Evolutionary conservation across 2,888 invertebrate species (phyloP), one percentile per base, ranked within the genome.

Genomic region (Onthophagus sagittarius): DNA sequence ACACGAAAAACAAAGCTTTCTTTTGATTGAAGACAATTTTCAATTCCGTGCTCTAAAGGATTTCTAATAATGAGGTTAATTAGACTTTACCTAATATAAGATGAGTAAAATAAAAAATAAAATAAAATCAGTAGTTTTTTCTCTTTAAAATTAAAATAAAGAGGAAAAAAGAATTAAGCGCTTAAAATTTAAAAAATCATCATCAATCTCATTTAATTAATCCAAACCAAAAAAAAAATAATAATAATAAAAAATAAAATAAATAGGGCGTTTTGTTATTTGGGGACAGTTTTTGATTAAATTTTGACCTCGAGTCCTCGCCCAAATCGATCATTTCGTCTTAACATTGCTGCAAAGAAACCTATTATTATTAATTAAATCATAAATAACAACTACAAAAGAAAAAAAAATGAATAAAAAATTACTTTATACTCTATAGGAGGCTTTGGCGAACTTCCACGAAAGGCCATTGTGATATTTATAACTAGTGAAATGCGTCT

Each of bases 391-490:
- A 23, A 23, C 23, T 23, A 11, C 39, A 62, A 71, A 63, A 67
- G 14, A 6, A 67, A 65, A 33, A n/a, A 70, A 31, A 73, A 73
- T 65, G 5, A 23, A 70, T 33, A 15, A 53, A 71, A n/a, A 65
- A 71, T 65, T 71, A 53, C 39, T 53, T 53, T 53, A 71, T 15
- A 53, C 15, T 65, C 71, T 33, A 71, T 70, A 70, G 77, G 77
- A 77, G 77, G 76, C 75, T 77, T 76, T 75, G 78, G 77, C 79
- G 79, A 78, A 78, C 78, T 76, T 76, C 76, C 77, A 77, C 78
- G 77, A 77, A 78, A 78, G 79, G 80, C 79, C 79, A 79, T 79
- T 80, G 80, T 80, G 80, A 80, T 80, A 80, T 80, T 80, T 80
- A 79, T 77, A 73, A 71, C 72, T 75, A 53, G 39, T 53, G 11